Conservation (phyloP, 2,888 invertebrate genomes). For the Amphiduros pacificus region DNA sequence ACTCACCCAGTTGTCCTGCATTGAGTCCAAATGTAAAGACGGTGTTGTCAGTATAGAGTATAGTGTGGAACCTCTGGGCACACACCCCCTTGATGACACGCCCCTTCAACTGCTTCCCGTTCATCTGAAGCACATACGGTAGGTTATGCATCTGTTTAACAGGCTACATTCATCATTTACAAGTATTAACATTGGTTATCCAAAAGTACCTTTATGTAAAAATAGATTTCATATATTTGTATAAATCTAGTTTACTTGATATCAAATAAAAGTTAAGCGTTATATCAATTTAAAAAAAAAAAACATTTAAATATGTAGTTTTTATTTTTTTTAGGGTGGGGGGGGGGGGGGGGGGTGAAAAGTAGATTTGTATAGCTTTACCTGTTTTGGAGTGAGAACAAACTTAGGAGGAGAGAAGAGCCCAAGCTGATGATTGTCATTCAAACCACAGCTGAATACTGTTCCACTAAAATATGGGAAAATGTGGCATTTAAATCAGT, state of each 20-base stretch:
- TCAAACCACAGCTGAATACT: conserved; percentile 66
- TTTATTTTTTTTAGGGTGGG: too few relatives aligned
- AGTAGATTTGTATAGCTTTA: too few relatives aligned
- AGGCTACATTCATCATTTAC: too few relatives aligned
- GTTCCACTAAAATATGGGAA: conserved; percentile 62
- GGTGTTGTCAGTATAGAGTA: conserved; percentile 66
- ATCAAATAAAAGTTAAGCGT: too few relatives aligned
- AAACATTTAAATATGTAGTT: too few relatives aligned
- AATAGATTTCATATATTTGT: too few relatives aligned
- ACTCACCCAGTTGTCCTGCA: conserved; percentile 73
- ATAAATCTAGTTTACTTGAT: too few relatives aligned
- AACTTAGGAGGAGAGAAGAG: conserved; percentile 63
- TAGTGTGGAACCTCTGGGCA: conserved; percentile 74
- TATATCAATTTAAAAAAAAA: too few relatives aligned
- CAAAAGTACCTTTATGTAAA: too few relatives aligned
- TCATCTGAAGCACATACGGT: conserved; percentile 19
- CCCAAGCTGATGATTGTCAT: conserved; percentile 70
- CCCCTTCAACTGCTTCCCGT: conserved; percentile 46
- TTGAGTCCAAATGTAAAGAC: conserved; percentile 82
- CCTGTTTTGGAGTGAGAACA: conserved; percentile 60
- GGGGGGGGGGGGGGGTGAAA: too few relatives aligned
- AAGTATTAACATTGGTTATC: not conserved
- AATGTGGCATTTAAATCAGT: too few relatives aligned
- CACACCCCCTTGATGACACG: conserved; percentile 64
- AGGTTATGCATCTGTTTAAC: too few relatives aligned